These are phyloP conservation scores for Acrobasis repandana DNA, from an alignment of 2,888 invertebrate genomes.

Conservation along the genomic window DNA sequence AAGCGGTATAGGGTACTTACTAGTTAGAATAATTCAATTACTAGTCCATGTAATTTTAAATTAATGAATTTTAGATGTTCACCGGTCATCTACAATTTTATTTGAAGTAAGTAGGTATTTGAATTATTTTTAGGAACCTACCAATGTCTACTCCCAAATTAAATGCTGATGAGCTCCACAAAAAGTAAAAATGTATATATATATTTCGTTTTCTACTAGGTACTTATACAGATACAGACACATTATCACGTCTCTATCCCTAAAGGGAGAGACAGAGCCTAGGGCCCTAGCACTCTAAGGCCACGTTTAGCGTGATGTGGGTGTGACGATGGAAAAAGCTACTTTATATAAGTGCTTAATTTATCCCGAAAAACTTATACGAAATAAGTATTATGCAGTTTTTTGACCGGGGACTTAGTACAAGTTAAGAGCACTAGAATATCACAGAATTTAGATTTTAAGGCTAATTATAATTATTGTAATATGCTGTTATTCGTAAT, in stretches of 20 bases:
- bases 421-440: constrained; percentile 72
- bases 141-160: not conserved
- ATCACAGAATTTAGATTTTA: constrained; percentile 64
- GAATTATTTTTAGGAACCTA: not conserved
- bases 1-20: constrained; percentile 82
- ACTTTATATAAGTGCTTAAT: too few species aligned
- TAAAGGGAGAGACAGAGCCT: too few species aligned
- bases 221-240: too few species aligned
- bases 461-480: constrained; percentile 71
- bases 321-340: too few species aligned
- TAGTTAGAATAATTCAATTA: constrained; percentile 82
- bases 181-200: not conserved
- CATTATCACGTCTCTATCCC: too few species aligned
- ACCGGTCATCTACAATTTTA: constrained; percentile 50
- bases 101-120: not conserved
- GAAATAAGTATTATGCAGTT: constrained; percentile 14
- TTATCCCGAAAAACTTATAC: not conserved
- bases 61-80: constrained; percentile 70
- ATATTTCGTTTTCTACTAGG: not conserved
- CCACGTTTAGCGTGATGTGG: too few species aligned
- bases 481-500: constrained; percentile 82
- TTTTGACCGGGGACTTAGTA: constrained; percentile 68
- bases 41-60: constrained; percentile 81
- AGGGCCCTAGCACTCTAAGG: too few species aligned
- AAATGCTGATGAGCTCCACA: not conserved